Base-by-base conservation (phyloP, 2,888 invertebrate genomes). In the Lobophora halterata region DNA sequence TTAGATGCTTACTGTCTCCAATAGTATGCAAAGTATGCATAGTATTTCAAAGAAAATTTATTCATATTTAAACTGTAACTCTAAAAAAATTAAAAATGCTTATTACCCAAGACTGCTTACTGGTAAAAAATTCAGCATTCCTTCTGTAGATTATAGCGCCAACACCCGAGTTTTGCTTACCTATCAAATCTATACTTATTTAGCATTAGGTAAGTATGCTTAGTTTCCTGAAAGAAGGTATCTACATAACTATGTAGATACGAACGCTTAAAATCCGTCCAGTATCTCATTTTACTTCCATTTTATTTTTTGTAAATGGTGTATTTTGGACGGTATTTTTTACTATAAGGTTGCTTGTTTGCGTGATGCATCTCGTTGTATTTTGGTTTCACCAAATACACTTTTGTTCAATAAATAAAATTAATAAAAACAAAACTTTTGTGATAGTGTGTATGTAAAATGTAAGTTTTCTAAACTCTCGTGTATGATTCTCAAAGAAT, bases 401-500 rank as follows among this genome's bases (percentile, higher is more conserved):
- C 12, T 12, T 12, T 4, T 2, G 5, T 6, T n/a, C 2, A 6
- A 20, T 6, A 25, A 19, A 27, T 18, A 21, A 34, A 30, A 26
- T n/a, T n/a, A 16, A 6, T 14, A 20, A 18, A 25, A 12, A 6
- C 8, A 31, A 46, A 38, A 30, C 18, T 7, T 20, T 33, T 44
- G 44, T 44, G 44, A 44, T 44, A 33, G 18, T 17, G 23, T 32
- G 32, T 32, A 2, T 36, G 16, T 39, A n/a, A 27, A 20, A 10
- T 11, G 20, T 12, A 30, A 30, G 29, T 24, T 29, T 18, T 29
- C 29, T 14, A 19, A 25, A 30, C 5, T 25, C 5, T 34, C 24
- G 3, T 20, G 7, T 30, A 28, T 42, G 38, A 38, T 45, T 43
- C 44, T 46, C 28, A 24, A 46, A 44, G 45, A 45, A 29, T n/a